Evolutionary conservation across 2,888 invertebrate genomes (phyloP).

Genomic region (Cataglyphis albicans): DNA sequence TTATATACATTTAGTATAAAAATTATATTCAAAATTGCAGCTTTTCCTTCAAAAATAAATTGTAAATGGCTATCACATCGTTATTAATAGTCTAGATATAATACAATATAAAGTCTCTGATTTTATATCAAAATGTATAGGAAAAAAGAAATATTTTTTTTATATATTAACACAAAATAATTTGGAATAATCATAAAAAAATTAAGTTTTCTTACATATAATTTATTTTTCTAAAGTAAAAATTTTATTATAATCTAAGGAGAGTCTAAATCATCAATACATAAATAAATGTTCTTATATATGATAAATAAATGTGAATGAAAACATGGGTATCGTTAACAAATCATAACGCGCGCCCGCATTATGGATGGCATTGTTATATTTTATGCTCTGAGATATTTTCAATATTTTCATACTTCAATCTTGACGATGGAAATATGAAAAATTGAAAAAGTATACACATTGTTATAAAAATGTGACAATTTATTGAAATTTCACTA

Average conservation of each 20-base stretch:
- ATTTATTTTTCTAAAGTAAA: background rate
- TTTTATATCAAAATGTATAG: background rate
- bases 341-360: background rate
- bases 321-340: background rate
- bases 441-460: constrained; percentile 3
- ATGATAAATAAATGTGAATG: background rate
- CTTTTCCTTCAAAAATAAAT: too few species aligned
- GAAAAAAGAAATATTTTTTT: background rate
- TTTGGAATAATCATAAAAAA: background rate
- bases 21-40: too few species aligned
- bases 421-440: constrained; percentile 45
- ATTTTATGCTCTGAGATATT: constrained; percentile 21
- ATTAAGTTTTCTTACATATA: background rate
- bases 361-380: background rate
- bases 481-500: constrained; percentile 19
- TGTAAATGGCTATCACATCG: too few species aligned
- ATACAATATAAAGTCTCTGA: too few species aligned
- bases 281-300: background rate
- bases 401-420: constrained; percentile 4
- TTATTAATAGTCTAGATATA: too few species aligned
- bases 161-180: background rate
- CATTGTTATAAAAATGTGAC: background rate
- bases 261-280: background rate
- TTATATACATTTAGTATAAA: too few species aligned
- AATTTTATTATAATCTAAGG: background rate